Percentiles rank a stretch among this genome's conserved stretches.
phyloP scores from a whole-genome alignment of 2,113 vertebrate genomes.

The Athene cunicularia region DNA sequence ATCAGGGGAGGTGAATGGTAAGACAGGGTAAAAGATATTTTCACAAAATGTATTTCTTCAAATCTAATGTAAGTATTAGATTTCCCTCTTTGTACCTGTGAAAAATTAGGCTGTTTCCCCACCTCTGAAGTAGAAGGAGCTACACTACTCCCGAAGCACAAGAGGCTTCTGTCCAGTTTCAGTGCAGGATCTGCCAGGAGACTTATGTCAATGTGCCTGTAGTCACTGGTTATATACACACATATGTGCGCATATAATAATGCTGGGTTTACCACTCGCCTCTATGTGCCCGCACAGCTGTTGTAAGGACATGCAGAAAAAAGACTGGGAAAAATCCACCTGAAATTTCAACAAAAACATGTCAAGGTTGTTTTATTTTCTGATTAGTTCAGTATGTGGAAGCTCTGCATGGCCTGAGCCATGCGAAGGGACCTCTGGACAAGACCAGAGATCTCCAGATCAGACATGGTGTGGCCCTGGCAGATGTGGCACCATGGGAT shows the following conservation, averaged over 20 bases:
- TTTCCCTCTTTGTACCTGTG: background rate
- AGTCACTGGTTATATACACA: fast-evolving
- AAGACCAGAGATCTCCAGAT: background rate
- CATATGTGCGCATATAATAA: fast-evolving
- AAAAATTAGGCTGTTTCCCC: background rate
- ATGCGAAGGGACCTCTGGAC: background rate
- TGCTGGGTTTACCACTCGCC: background rate
- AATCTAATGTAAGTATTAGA: fast-evolving
- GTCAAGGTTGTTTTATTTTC: fast-evolving
- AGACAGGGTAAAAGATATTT: background rate
- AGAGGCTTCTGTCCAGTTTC: background rate
- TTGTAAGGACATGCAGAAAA: background rate
- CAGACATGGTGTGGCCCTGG: background rate
- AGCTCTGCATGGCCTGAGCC: background rate
- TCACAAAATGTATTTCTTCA: background rate
- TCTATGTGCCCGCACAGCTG: background rate
- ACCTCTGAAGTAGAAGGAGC: background rate
- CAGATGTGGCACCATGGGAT: fast-evolving
- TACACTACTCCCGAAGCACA: background rate
- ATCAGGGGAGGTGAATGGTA: background rate
- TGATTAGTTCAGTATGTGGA: background rate
- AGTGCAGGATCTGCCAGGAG: background rate
- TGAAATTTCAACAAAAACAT: background rate
- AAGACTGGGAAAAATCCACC: background rate
- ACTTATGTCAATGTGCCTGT: fast-evolving